These are phyloP conservation scores for Acromyrmex heyeri DNA, from an alignment of 1,140 invertebrate species.

Conservation along the genomic window DNA sequence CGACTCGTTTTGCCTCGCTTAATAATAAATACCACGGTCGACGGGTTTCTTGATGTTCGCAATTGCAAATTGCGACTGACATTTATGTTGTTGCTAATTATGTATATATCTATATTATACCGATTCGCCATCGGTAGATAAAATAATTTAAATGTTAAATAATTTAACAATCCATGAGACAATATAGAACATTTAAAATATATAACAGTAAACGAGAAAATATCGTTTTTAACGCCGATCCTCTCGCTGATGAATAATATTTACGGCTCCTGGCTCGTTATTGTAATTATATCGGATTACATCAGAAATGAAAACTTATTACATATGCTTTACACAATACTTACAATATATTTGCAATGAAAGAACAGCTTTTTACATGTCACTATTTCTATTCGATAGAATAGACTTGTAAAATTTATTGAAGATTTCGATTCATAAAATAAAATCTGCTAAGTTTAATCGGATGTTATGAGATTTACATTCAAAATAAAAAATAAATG, in stretches of 20 bases:
- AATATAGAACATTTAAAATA: slow-evolving; percentile 54
- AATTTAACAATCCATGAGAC: slow-evolving; percentile 52
- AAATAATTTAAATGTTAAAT: slow-evolving; percentile 64
- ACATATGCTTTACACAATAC: not conserved
- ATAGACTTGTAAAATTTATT: not conserved
- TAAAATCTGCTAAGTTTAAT: not conserved
- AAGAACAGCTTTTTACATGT: not conserved
- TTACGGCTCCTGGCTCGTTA: slow-evolving; percentile 36
- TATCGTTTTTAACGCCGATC: slow-evolving; percentile 21
- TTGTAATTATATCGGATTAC: not conserved
- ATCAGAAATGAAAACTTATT: slow-evolving; percentile 18
- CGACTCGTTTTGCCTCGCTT: slow-evolving; percentile 33
- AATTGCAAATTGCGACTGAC: slow-evolving; percentile 25
- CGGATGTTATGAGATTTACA: not conserved
- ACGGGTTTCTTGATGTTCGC: not conserved
- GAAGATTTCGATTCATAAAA: not conserved
- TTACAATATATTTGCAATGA: not conserved
- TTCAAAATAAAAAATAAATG: not conserved
- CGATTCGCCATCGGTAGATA: slow-evolving; percentile 40
- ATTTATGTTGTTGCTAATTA: slow-evolving; percentile 38
- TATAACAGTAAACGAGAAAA: slow-evolving; percentile 58
- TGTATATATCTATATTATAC: slow-evolving; percentile 20
- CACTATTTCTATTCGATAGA: not conserved
- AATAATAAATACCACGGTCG: slow-evolving; percentile 45
- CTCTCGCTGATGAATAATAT: slow-evolving; percentile 26